Evolutionary conservation across 2,888 invertebrate genomes (phyloP).

Genomic region (Cephus rjabovi): DNA sequence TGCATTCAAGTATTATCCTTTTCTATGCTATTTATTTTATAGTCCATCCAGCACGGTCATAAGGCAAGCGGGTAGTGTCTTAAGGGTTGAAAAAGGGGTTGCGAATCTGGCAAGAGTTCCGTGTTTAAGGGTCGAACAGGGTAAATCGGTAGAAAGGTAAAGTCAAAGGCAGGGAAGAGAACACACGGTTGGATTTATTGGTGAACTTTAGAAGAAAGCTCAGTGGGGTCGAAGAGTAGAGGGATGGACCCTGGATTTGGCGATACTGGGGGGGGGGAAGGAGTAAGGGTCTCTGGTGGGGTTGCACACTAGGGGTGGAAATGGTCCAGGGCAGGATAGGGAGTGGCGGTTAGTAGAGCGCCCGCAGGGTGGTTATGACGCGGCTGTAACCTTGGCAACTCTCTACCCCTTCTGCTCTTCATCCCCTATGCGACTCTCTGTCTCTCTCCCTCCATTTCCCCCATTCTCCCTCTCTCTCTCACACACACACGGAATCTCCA

Average conservation of each 20-base stretch:
- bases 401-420: slow-evolving; percentile 26
- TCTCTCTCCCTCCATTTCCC: slow-evolving; percentile 14
- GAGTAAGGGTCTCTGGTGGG: neutral
- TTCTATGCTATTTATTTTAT: too few species aligned
- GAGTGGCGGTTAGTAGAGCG: slow-evolving; percentile 40
- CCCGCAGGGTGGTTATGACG: slow-evolving; percentile 52
- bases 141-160: slow-evolving; percentile 5
- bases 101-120: neutral
- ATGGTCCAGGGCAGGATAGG: slow-evolving; percentile 22
- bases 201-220: slow-evolving; percentile 38
- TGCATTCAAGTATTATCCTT: too few species aligned
- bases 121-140: neutral
- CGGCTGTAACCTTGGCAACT: slow-evolving; percentile 61
- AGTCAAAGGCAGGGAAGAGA: slow-evolving; percentile 13
- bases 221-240: slow-evolving; percentile 17
- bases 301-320: neutral
- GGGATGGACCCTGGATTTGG: slow-evolving; percentile 19
- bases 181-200: slow-evolving; percentile 37
- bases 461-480: slow-evolving; percentile 1
- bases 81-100: neutral
- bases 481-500: neutral
- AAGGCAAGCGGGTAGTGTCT: neutral
- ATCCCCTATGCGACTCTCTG: slow-evolving; percentile 3
- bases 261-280: neutral
- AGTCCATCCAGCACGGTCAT: neutral